Evolutionary conservation across 2,888 invertebrate species (phyloP), one percentile per base, ranked within the genome.

Genomic region (Saturnia japonica): DNA sequence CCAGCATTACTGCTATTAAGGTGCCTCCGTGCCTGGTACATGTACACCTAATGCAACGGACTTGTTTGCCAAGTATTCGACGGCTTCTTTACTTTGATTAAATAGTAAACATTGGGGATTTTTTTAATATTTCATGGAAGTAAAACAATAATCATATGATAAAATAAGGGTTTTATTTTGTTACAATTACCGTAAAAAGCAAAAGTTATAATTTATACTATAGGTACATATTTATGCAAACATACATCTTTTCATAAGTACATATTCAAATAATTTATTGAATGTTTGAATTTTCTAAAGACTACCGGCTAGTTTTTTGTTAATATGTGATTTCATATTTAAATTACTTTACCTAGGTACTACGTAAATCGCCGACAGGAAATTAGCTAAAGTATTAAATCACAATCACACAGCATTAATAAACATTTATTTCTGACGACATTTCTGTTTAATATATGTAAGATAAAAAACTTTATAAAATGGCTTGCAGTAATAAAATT

Each of bases 161-260:
- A 12, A 67, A 7, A 67, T 22, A 47, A 68, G 34, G 51, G 22
- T 68, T 68, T 54, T 68, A 28, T 68, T 68, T 1, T 51, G n/a
- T 67, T 19, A 66, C 42, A 22, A 19, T 22, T 7, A 42, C 40
- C 22, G n/a, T 4, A 14, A 14, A 28, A 25, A 14, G 14, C n/a
- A 14, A 68, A 68, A 47, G 14, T 47, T 47, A 47, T 12, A 34
- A 34, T 34, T 34, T 34, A 34, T 34, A 6, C 3, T 34, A 34
- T 34, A 34, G 34, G 34, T 34, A 34, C 34, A 34, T 34, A 34
- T 34, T 34, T 34, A 47, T 47, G 14, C 14, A 47, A 47, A 47
- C 45, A 47, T 6, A 47, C 16, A 47, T 16, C 16, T n/a, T n/a
- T n/a, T n/a, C n/a, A n/a, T n/a, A n/a, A 54, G 9, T 11, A 54